These are phyloP conservation scores for Drosophila orosa DNA, from an alignment of 1,140 invertebrate genomes.

Conservation along the genomic window DNA sequence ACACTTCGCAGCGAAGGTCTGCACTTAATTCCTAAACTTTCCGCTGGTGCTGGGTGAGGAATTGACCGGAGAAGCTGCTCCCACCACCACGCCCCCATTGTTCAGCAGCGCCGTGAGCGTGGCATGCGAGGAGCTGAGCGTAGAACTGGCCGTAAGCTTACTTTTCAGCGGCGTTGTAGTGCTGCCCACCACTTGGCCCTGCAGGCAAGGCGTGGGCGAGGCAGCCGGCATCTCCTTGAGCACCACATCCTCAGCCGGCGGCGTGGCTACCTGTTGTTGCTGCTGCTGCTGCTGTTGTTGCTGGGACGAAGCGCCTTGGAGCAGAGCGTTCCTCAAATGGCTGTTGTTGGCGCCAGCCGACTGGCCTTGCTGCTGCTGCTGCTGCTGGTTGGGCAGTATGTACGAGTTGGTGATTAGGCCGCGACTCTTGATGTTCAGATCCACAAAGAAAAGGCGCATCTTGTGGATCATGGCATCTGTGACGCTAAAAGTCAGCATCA, in stretches of 20 bases:
- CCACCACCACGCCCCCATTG: constrained; percentile 54
- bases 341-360: constrained; percentile 44
- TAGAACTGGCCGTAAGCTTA: constrained; percentile 52
- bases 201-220: constrained; percentile 56
- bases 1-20: not conserved
- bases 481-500: constrained; percentile 76
- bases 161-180: constrained; percentile 51
- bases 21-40: constrained; percentile 60
- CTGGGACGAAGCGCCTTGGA: constrained; percentile 41
- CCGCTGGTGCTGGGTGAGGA: constrained; percentile 19
- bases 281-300: constrained; percentile 40
- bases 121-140: constrained; percentile 81
- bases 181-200: constrained; percentile 62
- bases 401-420: constrained; percentile 80
- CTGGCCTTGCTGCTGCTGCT: constrained; percentile 37
- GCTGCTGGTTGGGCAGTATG: constrained; percentile 51
- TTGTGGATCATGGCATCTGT: constrained; percentile 81
- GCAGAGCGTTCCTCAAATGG: constrained; percentile 65
- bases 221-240: constrained; percentile 51
- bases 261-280: constrained; percentile 9
- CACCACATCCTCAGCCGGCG: constrained; percentile 18
- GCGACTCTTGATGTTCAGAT: constrained; percentile 82
- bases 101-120: constrained; percentile 79
- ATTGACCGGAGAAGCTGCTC: constrained; percentile 9
- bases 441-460: constrained; percentile 80